phyloP scores from a whole-genome alignment of 1,140 invertebrate genomes.

The Drosophila malerkotliana region DNA sequence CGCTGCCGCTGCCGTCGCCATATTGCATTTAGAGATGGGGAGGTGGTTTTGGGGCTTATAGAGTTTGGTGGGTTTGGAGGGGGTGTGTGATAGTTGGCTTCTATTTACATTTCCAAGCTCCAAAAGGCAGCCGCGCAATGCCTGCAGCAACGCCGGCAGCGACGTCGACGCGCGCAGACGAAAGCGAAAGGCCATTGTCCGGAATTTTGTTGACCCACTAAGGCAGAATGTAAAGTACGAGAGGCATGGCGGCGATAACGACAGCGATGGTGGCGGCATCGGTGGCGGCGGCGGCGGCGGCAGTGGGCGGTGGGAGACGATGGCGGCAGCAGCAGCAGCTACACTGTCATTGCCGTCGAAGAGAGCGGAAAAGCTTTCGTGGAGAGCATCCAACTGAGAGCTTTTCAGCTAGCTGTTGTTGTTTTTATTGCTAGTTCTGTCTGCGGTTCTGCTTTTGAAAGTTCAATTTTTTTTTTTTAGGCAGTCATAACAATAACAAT shows the following conservation, averaged over 20 bases:
- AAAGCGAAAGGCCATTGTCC: constrained; percentile 84
- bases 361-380: constrained; percentile 16
- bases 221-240: constrained; percentile 74
- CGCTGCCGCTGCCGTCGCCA: constrained; percentile 12
- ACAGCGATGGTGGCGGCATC: constrained; percentile 28
- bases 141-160: constrained; percentile 23
- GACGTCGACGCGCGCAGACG: constrained; percentile 67
- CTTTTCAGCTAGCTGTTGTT: constrained; percentile 19
- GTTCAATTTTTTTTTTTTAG: constrained; percentile 22
- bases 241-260: constrained; percentile 74
- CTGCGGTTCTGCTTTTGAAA: constrained; percentile 36
- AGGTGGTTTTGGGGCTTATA: neutral
- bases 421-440: constrained; percentile 11
- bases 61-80: neutral
- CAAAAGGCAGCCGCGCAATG: constrained; percentile 40
- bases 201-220: constrained; percentile 84
- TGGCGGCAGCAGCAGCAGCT: neutral
- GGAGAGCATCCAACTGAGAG: neutral
- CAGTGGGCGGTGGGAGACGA: neutral
- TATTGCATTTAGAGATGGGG: constrained; percentile 27
- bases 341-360: constrained; percentile 66
- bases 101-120: constrained; percentile 65
- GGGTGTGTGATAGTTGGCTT: constrained; percentile 32
- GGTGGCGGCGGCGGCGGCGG: too few species aligned
- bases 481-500: neutral